Evolutionary conservation across 1,140 invertebrate genomes (phyloP).

Genomic region (Monomorium pharaonis): DNA sequence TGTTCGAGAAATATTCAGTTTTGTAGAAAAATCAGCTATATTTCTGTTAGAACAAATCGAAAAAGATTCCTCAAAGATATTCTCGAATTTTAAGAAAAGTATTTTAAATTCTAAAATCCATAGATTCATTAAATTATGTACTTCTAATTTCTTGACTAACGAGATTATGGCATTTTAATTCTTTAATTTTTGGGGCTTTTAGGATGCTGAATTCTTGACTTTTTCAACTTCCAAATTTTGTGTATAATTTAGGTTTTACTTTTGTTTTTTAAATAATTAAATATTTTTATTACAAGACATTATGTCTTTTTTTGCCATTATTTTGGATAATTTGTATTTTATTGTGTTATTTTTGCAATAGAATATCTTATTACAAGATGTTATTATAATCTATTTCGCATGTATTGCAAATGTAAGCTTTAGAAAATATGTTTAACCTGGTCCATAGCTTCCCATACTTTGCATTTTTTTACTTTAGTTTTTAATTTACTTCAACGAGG

Average conservation of each 20-base stretch:
- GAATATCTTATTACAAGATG: neutral
- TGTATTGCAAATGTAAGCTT: neutral
- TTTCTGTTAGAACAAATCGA: neutral
- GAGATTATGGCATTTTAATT: neutral
- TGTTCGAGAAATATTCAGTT: neutral
- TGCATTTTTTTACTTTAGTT: neutral
- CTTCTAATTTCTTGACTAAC: neutral
- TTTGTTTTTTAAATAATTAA: neutral
- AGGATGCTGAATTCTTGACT: too few species aligned
- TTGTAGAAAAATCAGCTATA: neutral
- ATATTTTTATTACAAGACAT: neutral
- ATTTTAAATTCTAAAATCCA: neutral
- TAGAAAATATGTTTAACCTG: neutral
- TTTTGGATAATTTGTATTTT: neutral
- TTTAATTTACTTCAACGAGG: neutral
- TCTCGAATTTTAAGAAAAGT: neutral
- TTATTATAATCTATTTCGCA: neutral
- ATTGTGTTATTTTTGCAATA: neutral
- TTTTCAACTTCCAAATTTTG: neutral
- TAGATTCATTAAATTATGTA: neutral
- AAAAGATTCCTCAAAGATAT: neutral
- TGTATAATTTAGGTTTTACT: neutral
- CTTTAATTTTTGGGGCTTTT: neutral
- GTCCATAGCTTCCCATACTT: neutral
- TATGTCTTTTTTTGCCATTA: neutral